Evolutionary conservation across 2,113 vertebrate species (phyloP), one percentile per base, ranked within the genome.

Genomic region (Mungos mungo): DNA sequence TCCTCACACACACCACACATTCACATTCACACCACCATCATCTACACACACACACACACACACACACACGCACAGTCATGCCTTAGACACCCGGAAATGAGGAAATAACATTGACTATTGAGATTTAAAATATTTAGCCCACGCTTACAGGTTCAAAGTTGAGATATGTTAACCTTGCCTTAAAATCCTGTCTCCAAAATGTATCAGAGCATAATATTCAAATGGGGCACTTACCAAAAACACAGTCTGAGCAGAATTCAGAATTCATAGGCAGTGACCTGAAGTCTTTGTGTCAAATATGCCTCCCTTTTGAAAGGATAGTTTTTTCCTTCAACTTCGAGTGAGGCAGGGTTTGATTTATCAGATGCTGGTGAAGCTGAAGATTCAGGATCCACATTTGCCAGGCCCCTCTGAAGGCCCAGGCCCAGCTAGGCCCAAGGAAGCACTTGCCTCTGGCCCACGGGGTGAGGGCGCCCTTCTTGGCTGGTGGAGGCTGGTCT

Each of bases 21-120:
- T 12, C 47, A 50, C 50, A 50, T 13, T 13, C 50, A 50, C 12
- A 13, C 50, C 50, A 50, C 50, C 12, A 50, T 7, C 9, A 50
- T 14, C 50, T 35, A 50, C 21, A 63, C 5, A 81, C 15, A 33
- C 4, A 41, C 5, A 35, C 9, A 41, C 6, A 76, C 15, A n/a
- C 4, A 41, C 4, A 33, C 11, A 38, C 5, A 0, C 41, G 41
- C 14, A 60, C 3, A 84, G 65, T 68, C 19, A 47, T 0, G 1
- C 14, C 23, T 80, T 38, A 86, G 60, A 72, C 88, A 66, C 25
- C 16, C 52, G 71, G 47, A 91, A 84, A 72, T 80, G 52, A 93
- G 45, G 7, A 23, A 82, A 41, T 71, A n/a, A 68, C 31, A 77
- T 31, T 68, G 14, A 16, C 47, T 84, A 2, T 52, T 33, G 47